phyloP scores from a whole-genome alignment of 1,140 invertebrate species.

The Reticulitermes speratus region DNA sequence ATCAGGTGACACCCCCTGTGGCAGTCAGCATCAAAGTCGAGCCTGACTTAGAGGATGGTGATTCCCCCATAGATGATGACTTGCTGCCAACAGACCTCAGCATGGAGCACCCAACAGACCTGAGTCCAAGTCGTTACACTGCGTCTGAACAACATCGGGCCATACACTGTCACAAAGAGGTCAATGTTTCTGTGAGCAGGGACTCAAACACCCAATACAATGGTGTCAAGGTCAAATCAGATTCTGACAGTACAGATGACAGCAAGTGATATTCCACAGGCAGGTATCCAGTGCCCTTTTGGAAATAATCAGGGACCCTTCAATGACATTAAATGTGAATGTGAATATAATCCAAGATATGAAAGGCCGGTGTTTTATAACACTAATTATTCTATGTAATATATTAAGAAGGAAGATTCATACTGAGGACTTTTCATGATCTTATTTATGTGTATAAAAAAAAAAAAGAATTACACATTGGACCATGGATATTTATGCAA shows the following conservation, averaged over 20 bases:
- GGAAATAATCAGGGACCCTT: background rate
- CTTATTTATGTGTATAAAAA: background rate
- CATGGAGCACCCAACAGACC: constrained; percentile 40
- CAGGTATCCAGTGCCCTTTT: too few species aligned
- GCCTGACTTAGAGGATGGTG: constrained; percentile 31
- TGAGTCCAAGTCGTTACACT: constrained; percentile 17
- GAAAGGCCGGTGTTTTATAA: background rate
- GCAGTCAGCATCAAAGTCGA: constrained; percentile 35
- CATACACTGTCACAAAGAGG: background rate
- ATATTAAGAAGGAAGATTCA: background rate
- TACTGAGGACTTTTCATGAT: background rate
- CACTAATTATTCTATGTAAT: background rate
- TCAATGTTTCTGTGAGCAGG: background rate
- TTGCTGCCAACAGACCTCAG: constrained; percentile 45
- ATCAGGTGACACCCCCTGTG: background rate
- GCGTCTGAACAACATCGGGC: background rate
- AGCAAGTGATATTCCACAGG: background rate
- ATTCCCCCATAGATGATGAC: constrained; percentile 36
- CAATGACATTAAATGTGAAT: background rate
- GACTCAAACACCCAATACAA: background rate
- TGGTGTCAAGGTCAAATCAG: background rate
- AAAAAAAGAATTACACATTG: background rate
- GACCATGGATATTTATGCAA: background rate
- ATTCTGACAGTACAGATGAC: background rate
- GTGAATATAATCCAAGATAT: background rate